Base-by-base conservation (phyloP, 2,797 vertebrate genomes). In the Setipinna tenuifilis region DNA sequence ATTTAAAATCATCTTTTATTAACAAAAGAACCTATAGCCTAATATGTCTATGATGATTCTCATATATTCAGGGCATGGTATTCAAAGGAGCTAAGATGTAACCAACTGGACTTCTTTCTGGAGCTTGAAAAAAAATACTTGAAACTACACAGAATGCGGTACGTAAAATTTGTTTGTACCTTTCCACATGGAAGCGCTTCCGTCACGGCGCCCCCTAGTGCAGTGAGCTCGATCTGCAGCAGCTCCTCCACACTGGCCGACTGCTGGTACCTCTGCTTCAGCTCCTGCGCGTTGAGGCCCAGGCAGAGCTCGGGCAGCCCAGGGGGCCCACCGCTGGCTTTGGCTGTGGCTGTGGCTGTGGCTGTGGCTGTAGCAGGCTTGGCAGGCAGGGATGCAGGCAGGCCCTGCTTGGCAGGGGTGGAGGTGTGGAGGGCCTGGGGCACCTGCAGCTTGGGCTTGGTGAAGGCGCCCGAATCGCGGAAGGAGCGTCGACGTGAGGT, bases 381-480 rank as follows among this genome's bases (percentile, higher is more conserved):
- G 80, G 87, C 25, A 0, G 71, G 1, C 9, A 54, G 3, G 2
- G 54, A 59, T n/a, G 85, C 83, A 0, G 61, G 35, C 71, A 25
- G 12, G 16, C 31, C 61, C 84, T 97, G 97, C 89, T 97, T 97
- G 71, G 93, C 92, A 19, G 71, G 71, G 7, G 71, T 44, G 35
- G 71, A 78, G 31, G 71, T 78, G 0, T 95, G 92, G 0, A 94
- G 92, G 0, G 89, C 88, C 85, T 96, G 95, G 1, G 92, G 90
- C 83, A 97, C 96, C 61, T 97, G 97, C 88, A 99, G 95, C 86
- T 99, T 97, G 58, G 98, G 98, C 91, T 98, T 98, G 85, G 98
- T 99, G 90, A 97, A 97, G 84, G 97, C 95, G 91, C 91, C 97
- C 0, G 97, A 96, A 91, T 98, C 97, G n/a, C 96, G 95, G 89